A percentile compares a stretch with the other conserved stretches of the same genome.
These are phyloP conservation scores for Marmota flaviventris DNA, from an alignment of 2,113 vertebrate genomes.

Conservation along the genomic window DNA sequence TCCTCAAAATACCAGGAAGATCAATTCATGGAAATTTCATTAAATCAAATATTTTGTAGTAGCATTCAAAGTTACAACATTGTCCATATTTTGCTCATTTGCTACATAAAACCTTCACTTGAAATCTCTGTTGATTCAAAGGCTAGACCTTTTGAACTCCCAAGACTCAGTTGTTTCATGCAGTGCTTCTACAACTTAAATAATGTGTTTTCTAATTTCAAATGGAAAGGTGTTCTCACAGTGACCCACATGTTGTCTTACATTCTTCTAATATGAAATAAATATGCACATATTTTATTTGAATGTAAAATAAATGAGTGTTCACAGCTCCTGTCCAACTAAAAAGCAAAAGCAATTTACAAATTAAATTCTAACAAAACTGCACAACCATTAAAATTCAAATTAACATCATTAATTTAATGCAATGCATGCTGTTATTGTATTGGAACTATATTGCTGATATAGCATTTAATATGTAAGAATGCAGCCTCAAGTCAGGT, in stretches of 20 bases:
- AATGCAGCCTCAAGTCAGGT: neutral
- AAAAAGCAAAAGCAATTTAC: constrained; percentile 55
- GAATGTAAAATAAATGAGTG: constrained; percentile 54
- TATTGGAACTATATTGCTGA: constrained; percentile 16
- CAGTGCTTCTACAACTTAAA: neutral
- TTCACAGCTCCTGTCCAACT: constrained; percentile 4
- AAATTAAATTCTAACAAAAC: constrained; percentile 62
- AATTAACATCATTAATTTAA: constrained; percentile 69
- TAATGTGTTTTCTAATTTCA: constrained; percentile 22
- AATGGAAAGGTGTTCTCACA: neutral
- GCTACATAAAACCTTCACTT: neutral
- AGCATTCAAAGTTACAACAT: neutral
- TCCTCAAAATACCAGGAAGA: neutral
- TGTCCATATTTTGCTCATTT: constrained; percentile 19
- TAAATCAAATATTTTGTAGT: neutral
- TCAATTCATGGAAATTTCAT: neutral
- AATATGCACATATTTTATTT: constrained; percentile 50
- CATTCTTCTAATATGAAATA: constrained; percentile 30
- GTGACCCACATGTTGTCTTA: neutral
- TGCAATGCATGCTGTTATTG: constrained; percentile 23
- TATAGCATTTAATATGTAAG: neutral
- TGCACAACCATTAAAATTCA: constrained; percentile 71
- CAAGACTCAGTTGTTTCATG: neutral
- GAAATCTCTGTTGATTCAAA: neutral
- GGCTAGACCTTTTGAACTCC: neutral